Evolutionary conservation across 2,888 invertebrate species (phyloP).

Genomic region (Eupsilia transversa): DNA sequence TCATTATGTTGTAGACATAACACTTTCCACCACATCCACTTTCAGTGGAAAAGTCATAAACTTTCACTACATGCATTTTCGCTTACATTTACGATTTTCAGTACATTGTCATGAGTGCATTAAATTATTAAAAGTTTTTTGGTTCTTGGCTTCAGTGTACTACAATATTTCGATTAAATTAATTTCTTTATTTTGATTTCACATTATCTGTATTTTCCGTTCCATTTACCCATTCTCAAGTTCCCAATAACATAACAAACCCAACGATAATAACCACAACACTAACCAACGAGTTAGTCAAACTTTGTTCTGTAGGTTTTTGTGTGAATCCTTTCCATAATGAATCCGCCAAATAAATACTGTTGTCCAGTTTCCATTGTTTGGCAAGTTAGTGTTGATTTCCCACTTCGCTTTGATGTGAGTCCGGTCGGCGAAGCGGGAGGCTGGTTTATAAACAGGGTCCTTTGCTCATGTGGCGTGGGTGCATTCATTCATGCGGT

Average conservation of each 20-base stretch:
- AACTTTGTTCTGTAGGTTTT: constrained; percentile 47
- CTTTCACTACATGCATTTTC: constrained; percentile 16
- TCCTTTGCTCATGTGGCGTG: constrained; percentile 81
- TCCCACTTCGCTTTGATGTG: constrained; percentile 84
- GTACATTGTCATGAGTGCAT: not conserved
- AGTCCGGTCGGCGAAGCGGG: constrained; percentile 73
- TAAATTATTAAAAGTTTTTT: not conserved
- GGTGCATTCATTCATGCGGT: constrained; percentile 82
- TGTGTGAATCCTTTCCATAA: constrained; percentile 54
- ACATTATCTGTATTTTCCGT: not conserved
- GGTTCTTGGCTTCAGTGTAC: not conserved
- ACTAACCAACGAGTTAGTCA: constrained; percentile 26
- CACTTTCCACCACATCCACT: constrained; percentile 37
- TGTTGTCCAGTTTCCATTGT: constrained; percentile 68
- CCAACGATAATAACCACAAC: constrained; percentile 13
- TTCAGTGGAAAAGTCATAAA: constrained; percentile 26
- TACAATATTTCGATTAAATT: not conserved
- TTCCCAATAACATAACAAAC: constrained; percentile 17
- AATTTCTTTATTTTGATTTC: not conserved
- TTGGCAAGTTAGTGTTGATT: constrained; percentile 82
- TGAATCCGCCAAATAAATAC: constrained; percentile 59
- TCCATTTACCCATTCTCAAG: not conserved
- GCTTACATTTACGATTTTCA: constrained; percentile 13
- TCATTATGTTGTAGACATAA: constrained; percentile 31
- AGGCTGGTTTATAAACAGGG: constrained; percentile 77